Conservation (phyloP, 30 jellyfish, hydroid and myxozoan species). For the Turritopsis rubra region DNA sequence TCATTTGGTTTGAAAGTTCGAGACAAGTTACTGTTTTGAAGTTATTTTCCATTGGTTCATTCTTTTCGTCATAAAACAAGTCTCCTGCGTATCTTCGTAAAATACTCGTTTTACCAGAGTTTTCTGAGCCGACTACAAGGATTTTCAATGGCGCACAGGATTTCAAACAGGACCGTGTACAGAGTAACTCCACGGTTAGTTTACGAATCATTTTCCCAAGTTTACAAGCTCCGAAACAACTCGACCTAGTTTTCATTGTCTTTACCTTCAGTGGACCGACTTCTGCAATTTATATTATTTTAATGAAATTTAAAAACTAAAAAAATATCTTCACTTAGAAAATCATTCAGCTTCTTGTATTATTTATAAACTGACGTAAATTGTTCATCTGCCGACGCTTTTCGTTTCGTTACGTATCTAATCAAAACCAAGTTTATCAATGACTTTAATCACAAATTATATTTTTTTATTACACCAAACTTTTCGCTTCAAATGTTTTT, state of each 20-base stretch:
- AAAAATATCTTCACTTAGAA: too few relatives aligned
- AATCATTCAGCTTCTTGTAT: background rate
- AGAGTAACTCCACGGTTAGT: background rate
- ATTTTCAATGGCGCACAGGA: background rate
- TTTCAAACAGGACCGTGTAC: background rate
- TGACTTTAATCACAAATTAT: too few relatives aligned
- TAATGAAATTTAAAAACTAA: too few relatives aligned
- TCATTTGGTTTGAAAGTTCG: background rate
- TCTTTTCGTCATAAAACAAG: background rate
- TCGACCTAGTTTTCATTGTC: background rate
- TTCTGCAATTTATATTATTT: too few relatives aligned
- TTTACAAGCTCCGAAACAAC: background rate
- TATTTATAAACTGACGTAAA: background rate
- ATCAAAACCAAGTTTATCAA: background rate
- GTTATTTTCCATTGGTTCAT: background rate
- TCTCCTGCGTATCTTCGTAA: constrained; percentile 10
- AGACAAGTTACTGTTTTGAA: background rate
- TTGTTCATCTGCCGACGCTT: too few relatives aligned
- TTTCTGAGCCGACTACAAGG: constrained; percentile 2
- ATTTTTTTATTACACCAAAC: background rate
- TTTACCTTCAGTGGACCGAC: too few relatives aligned
- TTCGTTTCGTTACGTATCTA: background rate
- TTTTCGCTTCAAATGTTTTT: background rate
- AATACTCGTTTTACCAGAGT: constrained; percentile 11
- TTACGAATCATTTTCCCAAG: background rate